Conservation (phyloP, 2,888 invertebrate genomes). For the Epinotia brunnichana region DNA sequence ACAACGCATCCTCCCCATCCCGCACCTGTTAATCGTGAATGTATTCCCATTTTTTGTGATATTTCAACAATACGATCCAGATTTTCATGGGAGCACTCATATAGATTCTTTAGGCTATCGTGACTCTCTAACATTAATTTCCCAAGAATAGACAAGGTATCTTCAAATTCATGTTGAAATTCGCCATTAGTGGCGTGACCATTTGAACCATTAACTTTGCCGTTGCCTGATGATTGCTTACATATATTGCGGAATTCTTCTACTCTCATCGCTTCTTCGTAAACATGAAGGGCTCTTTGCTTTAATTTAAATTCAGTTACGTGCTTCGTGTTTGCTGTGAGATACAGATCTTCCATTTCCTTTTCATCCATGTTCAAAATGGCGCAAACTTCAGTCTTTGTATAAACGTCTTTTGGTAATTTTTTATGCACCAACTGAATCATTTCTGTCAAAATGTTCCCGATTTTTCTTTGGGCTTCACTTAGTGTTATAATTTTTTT, state of each 20-base stretch:
- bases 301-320: conserved; percentile 90
- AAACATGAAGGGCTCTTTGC: conserved; percentile 95
- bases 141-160: conserved; percentile 86
- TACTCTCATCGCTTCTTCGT: conserved; percentile 94
- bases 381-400: conserved; percentile 86
- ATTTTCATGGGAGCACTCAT: conserved; percentile 96
- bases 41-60: conserved; percentile 87
- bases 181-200: conserved; percentile 50
- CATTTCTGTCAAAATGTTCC: conserved; percentile 87
- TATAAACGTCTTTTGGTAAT: conserved; percentile 87
- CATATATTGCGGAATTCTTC: conserved; percentile 88
- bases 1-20: conserved; percentile 99
- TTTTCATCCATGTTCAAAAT: conserved; percentile 84
- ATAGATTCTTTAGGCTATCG: conserved; percentile 90
- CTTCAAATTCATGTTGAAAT: conserved; percentile 53
- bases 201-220: conserved; percentile 58
- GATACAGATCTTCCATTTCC: conserved; percentile 81
- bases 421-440: conserved; percentile 85
- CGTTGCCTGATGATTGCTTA: conserved; percentile 60
- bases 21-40: conserved; percentile 97
- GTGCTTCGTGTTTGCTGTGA: conserved; percentile 84
- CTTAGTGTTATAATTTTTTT: conserved; percentile 88
- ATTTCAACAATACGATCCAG: conserved; percentile 92
- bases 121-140: conserved; percentile 95
- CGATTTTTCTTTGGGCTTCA: conserved; percentile 88